Evolutionary conservation across 2,888 invertebrate species (phyloP), one percentile per base, ranked within the genome.

Genomic region (Timema podura): DNA sequence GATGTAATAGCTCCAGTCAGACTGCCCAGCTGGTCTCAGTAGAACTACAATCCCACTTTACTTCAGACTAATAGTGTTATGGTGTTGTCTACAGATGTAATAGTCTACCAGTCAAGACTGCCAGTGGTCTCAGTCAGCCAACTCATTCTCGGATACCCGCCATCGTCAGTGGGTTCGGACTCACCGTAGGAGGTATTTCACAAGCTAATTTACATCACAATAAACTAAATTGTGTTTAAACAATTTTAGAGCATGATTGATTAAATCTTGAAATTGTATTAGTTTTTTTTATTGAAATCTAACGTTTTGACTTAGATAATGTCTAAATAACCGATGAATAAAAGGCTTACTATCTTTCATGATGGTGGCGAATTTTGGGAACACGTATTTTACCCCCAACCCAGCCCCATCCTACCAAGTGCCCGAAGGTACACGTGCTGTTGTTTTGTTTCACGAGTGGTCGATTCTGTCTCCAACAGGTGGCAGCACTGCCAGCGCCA

Each of bases 91-190:
- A 6, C 69, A 71, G 71, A 16, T 49, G 44, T 49, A 49, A 73
- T 73, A 64, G 46, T n/a, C 46, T 13, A n/a, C 57, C 71, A 10
- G 68, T 73, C 59, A n/a, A 47, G 64, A n/a, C 69, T 73, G 64
- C 71, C 73, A n/a, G n/a, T n/a, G n/a, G n/a, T n/a, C n/a, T 15
- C 64, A 65, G n/a, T 47, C 61, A 5, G 44, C 48, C 15, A 61
- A 48, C 30, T 61, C 59, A 44, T 66, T 69, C 59, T 54, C 11
- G 71, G 71, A 48, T 6, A 30, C 10, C 49, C 30, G 69, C 57
- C 3, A 13, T n/a, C 45, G 64, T 71, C n/a, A 69, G 69, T 64
- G 71, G 71, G 15, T 71, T 65, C 64, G 71, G 71, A 9, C n/a
- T 15, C 16, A 68, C 30, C 30, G 30, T 30, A 2, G 30, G 30